Percentiles rank a stretch among this genome's conserved stretches.
Conservation (phyloP, 2,113 vertebrate species). For the Oryzias celebensis region DNA sequence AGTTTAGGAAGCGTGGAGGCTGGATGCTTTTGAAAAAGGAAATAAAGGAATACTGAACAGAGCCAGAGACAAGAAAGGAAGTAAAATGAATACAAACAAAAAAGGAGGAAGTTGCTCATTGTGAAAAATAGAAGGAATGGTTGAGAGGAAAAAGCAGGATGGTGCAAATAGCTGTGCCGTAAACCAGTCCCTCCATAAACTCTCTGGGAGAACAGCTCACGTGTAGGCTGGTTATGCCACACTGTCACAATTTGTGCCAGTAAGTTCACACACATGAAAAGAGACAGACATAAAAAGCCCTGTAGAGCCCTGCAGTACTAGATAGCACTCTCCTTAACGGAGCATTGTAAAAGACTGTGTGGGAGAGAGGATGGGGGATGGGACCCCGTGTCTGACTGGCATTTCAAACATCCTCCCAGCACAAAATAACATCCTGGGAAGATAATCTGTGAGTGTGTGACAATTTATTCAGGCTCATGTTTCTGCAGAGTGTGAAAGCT, state of each 20-base stretch:
- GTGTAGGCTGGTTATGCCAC: constrained; percentile 56
- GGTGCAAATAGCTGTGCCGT: constrained; percentile 60
- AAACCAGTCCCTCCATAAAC: constrained; percentile 62
- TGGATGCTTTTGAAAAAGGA: constrained; percentile 20
- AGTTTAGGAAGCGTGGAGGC: constrained; percentile 17
- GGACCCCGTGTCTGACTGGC: constrained; percentile 67
- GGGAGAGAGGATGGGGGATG: constrained; percentile 48
- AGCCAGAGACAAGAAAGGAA: constrained; percentile 15
- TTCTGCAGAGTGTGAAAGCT: constrained; percentile 69
- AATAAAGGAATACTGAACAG: constrained; percentile 18
- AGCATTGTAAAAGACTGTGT: constrained; percentile 56
- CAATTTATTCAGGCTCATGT: constrained; percentile 79
- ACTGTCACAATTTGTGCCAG: constrained; percentile 44
- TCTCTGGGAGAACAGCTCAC: constrained; percentile 52
- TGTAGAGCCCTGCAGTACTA: constrained; percentile 55
- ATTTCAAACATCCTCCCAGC: constrained; percentile 77
- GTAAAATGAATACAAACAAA: constrained; percentile 28
- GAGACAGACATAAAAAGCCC: constrained; percentile 35
- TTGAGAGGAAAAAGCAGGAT: constrained; percentile 40
- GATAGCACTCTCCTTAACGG: constrained; percentile 53
- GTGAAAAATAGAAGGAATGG: constrained; percentile 46
- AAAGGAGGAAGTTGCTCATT: constrained; percentile 44
- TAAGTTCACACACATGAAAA: constrained; percentile 39
- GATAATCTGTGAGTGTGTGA: constrained; percentile 75
- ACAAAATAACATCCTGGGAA: constrained; percentile 77